Evolutionary conservation across 2,888 invertebrate species (phyloP), one percentile per base, ranked within the genome.

Genomic region (Hipparchia semele): DNA sequence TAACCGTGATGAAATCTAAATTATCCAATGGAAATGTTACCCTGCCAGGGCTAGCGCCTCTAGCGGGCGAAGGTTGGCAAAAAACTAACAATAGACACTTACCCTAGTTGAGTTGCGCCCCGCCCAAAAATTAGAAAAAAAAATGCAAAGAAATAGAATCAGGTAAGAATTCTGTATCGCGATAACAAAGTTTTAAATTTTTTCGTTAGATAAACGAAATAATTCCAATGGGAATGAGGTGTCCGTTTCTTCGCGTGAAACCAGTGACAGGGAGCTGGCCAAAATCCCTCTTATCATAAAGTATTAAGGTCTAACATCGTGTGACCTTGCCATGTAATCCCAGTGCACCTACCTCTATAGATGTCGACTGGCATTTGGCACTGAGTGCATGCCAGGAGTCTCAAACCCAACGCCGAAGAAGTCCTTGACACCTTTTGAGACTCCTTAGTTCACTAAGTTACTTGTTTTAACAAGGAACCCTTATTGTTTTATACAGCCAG

Each of bases 241-340:
- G 92, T 93, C 92, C 92, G 87, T 91, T 84, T 91, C 93, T 92
- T 84, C 91, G 87, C 88, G 88, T 88, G 82, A 62, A 88, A 82
- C 87, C 90, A 91, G 92, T 86, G 1, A 2, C 45, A 68, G 77
- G 87, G 90, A 89, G 85, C 92, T 91, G 89, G 87, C 72, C 74
- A 76, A 77, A 89, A 6, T 90, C 87, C 85, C 77, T 77, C 71
- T 58, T 70, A 70, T 71, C 72, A 61, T 58, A 60, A 69, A 77
- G 78, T 76, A 39, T 12, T 66, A 74, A 66, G 72, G 66, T 68
- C 72, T 62, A 73, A 74, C 73, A 75, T 74, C 73, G 74, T 74
- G 65, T 79, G 78, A 81, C 78, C 80, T 82, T 81, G 78, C 78
- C 80, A 82, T 81, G 78, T 80, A 66, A 74, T 77, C 80, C 86